phyloP scores from a whole-genome alignment of 2,888 invertebrate genomes.

The Hedychridium roseum region DNA sequence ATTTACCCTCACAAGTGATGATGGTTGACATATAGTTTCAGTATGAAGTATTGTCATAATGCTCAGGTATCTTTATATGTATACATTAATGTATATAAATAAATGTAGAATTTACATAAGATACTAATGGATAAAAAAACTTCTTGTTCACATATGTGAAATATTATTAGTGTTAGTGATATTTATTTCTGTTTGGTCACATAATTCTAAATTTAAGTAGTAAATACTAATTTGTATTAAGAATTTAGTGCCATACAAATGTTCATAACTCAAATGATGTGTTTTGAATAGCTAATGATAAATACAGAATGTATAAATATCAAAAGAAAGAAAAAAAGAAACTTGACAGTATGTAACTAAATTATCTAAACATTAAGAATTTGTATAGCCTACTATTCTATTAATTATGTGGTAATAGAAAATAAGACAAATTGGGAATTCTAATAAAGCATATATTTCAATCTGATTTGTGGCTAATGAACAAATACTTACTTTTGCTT shows the following conservation, averaged over 20 bases:
- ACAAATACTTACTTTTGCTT: slow-evolving; percentile 36
- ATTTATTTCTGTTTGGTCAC: no score
- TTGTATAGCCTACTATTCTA: no score
- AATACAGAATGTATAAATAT: background rate
- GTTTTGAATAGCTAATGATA: no score
- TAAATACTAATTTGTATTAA: no score
- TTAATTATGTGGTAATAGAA: slow-evolving; percentile 1
- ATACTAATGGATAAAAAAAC: background rate
- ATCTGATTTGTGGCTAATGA: slow-evolving; percentile 40
- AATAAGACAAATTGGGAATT: slow-evolving; percentile 34
- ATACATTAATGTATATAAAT: slow-evolving; percentile 5
- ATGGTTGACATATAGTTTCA: background rate
- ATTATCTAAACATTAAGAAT: slow-evolving; percentile 6
- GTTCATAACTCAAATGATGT: no score
- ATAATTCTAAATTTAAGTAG: no score
- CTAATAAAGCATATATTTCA: slow-evolving; percentile 57
- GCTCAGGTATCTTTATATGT: slow-evolving; percentile 17
- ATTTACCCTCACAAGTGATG: background rate
- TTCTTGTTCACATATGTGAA: slow-evolving; percentile 2
- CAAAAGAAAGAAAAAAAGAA: background rate
- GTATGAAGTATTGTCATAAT: slow-evolving; percentile 7
- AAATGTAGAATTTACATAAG: slow-evolving; percentile 6
- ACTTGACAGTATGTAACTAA: background rate
- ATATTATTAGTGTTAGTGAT: no score
- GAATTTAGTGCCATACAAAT: no score